Conservation (phyloP, 2,888 invertebrate genomes). For the Prosopocoilus inquinatus region DNA sequence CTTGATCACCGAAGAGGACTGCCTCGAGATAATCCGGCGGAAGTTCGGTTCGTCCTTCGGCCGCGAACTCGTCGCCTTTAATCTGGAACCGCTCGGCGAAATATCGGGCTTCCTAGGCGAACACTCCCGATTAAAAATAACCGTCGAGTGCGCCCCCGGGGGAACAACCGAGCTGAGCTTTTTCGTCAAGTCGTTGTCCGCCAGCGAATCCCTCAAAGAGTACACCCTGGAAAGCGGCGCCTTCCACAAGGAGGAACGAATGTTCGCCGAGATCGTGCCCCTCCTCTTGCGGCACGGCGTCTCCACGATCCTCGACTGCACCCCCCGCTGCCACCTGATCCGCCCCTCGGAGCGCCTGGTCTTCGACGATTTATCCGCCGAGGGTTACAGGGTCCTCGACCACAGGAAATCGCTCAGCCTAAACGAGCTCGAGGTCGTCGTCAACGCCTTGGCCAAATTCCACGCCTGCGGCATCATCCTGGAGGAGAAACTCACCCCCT, state of each 20-base stretch:
- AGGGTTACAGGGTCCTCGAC: constrained; percentile 34
- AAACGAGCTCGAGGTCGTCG: constrained; percentile 28
- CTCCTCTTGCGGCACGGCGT: constrained; percentile 40
- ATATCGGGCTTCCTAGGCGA: constrained; percentile 25
- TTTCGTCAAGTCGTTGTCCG: constrained; percentile 62
- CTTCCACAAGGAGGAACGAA: constrained; percentile 52
- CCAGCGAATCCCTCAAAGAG: constrained; percentile 52
- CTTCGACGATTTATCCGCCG: constrained; percentile 43
- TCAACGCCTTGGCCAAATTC: constrained; percentile 33
- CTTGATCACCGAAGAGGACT: not conserved
- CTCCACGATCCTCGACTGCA: constrained; percentile 32
- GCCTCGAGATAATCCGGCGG: not conserved
- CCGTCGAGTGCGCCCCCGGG: not conserved
- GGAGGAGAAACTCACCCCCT: constrained; percentile 35
- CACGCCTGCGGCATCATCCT: constrained; percentile 42
- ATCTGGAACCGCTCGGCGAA: not conserved
- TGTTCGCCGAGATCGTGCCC: constrained; percentile 51
- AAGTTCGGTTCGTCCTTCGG: not conserved
- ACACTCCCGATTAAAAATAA: constrained; percentile 25
- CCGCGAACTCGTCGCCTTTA: not conserved
- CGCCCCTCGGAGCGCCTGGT: constrained; percentile 39
- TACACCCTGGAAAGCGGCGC: constrained; percentile 51
- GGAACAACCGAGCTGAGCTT: constrained; percentile 44
- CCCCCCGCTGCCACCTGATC: constrained; percentile 42
- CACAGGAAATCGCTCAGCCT: constrained; percentile 24